Base-by-base conservation (phyloP, 2,888 invertebrate genomes). In the Lepidocyrtoides sp. region DNA sequence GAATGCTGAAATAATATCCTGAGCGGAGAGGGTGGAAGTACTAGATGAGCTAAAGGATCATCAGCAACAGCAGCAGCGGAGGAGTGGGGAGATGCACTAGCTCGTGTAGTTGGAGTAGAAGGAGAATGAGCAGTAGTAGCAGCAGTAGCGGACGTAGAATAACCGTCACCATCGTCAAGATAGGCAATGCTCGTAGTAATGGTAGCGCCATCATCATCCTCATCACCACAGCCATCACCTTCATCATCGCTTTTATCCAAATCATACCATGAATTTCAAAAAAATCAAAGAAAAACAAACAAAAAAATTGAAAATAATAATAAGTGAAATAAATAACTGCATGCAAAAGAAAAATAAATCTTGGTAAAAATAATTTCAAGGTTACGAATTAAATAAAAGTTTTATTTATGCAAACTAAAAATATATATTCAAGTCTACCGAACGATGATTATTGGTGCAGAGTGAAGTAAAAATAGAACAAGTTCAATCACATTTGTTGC, bases 1-100 rank as follows among this genome's bases (percentile, higher is more conserved):
- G 91, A 87, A 63, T 88, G 91, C 87, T 91, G 91, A 91, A 91
- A 91, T 36, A 91, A 75, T 75, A 91, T 87, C 91, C 87, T 60
- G 75, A 87, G 83, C 7, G 87, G 91, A 54, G 87, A 63, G 77
- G 87, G 91, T 41, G 91, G 83, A 51, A 87, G 79, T 32, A 32
- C 36, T 79, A 66, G 66, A 51, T 75, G 44, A 51, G 82, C 75
- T 26, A 60, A 48, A 69, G 85, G 29, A 26, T 91, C 85, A 75
- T 82, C 91, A 63, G 29, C 44, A 82, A 20, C 79, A 23, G 57
- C 32, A 17, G 12, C 23, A 32, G 63, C 7, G 60, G 60, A 60
- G 77, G 8, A 41, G 14, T n/a, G 17, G n/a, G 32, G 5, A 32
- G 29, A 29, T 77, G 66, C 14, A n/a, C 32, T 69, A 69, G 66